Conservation (phyloP, 2,797 vertebrate species). For the Dryobates pubescens region DNA sequence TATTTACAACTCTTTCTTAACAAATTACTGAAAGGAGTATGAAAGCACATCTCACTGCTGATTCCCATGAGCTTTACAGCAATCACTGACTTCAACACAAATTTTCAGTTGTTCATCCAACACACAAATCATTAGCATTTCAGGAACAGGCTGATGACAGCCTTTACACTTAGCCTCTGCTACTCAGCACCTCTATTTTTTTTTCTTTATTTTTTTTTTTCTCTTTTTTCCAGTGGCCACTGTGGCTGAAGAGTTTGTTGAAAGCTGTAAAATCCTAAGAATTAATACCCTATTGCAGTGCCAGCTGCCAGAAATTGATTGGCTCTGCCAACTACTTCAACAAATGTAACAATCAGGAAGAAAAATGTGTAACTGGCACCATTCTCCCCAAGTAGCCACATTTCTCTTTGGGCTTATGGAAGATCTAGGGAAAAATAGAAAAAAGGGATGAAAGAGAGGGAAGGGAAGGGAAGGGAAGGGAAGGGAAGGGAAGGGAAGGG, state of each 20-base stretch:
- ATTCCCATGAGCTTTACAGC: neutral
- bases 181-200: neutral
- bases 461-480: no score
- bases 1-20: neutral
- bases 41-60: neutral
- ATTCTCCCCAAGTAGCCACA: neutral
- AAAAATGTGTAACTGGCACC: accelerated
- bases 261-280: neutral
- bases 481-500: no score
- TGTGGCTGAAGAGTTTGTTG: neutral
- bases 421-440: accelerated
- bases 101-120: neutral
- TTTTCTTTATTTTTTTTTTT: no score
- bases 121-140: neutral
- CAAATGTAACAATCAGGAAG: neutral
- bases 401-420: neutral
- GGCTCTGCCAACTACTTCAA: neutral
- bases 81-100: neutral
- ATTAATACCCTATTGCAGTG: neutral
- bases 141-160: neutral
- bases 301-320: slow-evolving; percentile 27
- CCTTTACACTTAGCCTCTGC: neutral
- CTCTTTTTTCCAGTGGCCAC: neutral
- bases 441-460: neutral
- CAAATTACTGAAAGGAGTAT: neutral